A percentile compares a stretch with the other conserved stretches of the same genome.
Conservation (phyloP, 2,113 vertebrate species). For the Proterorhinus semilunaris region DNA sequence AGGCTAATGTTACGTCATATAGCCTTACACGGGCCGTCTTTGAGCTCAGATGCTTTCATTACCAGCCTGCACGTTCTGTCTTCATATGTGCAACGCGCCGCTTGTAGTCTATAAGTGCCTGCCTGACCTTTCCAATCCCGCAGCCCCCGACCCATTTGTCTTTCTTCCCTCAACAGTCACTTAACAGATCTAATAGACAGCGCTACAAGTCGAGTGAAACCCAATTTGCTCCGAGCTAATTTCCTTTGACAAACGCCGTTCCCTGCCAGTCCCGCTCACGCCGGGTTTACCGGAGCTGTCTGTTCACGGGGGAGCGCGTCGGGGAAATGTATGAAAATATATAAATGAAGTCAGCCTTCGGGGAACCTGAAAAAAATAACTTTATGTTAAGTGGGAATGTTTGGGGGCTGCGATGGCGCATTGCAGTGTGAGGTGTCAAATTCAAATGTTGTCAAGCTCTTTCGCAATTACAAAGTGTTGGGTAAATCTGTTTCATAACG, state of each 20-base stretch:
- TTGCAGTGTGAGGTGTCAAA: background rate
- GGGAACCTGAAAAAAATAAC: constrained; percentile 11
- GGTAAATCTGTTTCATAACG: background rate
- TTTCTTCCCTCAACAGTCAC: constrained; percentile 27
- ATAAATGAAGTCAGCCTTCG: constrained; percentile 1
- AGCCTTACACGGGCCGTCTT: background rate
- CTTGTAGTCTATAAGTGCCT: background rate
- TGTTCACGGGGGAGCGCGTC: background rate
- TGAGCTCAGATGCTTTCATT: background rate
- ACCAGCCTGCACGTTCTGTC: background rate
- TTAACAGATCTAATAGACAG: constrained; percentile 42
- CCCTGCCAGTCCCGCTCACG: constrained; percentile 12
- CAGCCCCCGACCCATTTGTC: constrained; percentile 5
- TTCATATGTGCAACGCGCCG: background rate
- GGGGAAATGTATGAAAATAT: constrained; percentile 8
- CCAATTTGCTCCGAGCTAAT: constrained; percentile 43
- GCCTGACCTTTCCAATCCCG: constrained; percentile 4
- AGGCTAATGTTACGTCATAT: constrained; percentile 2
- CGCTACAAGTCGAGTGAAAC: constrained; percentile 25
- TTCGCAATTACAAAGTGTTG: background rate
- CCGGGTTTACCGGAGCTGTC: constrained; percentile 13
- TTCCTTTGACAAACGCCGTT: constrained; percentile 38
- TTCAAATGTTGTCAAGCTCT: background rate
- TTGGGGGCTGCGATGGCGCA: background rate
- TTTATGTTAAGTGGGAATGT: constrained; percentile 1